A percentile compares a stretch with the other conserved stretches of the same genome.
These are phyloP conservation scores for Trachelus tabidus DNA, from an alignment of 2,888 invertebrate genomes.

Conservation along the genomic window DNA sequence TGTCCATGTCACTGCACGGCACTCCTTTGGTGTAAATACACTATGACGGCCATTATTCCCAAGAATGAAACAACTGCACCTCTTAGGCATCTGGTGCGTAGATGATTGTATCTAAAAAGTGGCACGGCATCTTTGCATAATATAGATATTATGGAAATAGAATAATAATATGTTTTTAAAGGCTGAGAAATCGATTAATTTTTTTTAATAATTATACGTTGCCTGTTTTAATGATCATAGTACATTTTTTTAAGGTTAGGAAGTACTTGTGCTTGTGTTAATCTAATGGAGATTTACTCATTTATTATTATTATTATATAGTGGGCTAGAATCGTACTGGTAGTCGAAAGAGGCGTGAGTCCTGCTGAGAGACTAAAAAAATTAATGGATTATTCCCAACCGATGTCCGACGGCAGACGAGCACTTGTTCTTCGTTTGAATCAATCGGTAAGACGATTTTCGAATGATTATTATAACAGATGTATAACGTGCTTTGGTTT, in stretches of 20 bases:
- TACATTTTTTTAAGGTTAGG: not conserved
- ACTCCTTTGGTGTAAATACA: not conserved
- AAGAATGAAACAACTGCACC: not conserved
- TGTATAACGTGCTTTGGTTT: constrained; percentile 7
- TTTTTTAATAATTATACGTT: too few species aligned
- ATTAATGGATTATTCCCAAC: constrained; percentile 91
- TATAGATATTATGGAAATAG: not conserved
- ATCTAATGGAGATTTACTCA: not conserved
- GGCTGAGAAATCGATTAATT: not conserved
- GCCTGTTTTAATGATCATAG: too few species aligned
- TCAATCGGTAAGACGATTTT: constrained; percentile 77
- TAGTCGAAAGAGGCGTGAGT: constrained; percentile 96
- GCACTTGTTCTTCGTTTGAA: constrained; percentile 89
- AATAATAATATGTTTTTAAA: not conserved
- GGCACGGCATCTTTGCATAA: not conserved
- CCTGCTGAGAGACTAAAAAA: constrained; percentile 88
- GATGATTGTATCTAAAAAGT: not conserved
- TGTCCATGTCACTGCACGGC: not conserved
- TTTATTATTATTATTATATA: constrained; percentile 62
- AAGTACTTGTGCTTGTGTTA: not conserved
- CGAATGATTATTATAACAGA: not conserved
- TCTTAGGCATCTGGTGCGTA: not conserved
- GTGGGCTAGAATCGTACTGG: constrained; percentile 98
- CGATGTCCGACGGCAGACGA: constrained; percentile 88
- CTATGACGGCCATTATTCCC: not conserved